Evolutionary conservation across 2,888 invertebrate genomes (phyloP).

Genomic region (Plutella xylostella): DNA sequence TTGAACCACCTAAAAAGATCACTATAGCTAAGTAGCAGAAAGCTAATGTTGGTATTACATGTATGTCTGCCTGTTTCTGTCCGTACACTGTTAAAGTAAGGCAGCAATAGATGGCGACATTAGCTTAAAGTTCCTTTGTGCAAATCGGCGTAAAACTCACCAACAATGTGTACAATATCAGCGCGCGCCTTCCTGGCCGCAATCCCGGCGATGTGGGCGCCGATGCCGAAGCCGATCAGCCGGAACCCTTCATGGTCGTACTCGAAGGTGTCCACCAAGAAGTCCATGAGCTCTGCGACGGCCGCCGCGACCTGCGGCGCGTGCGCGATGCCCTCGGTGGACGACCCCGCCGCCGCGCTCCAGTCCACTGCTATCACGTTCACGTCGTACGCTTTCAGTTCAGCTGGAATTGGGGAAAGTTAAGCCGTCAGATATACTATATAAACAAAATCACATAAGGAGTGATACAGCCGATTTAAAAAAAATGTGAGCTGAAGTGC

Average conservation of each 20-base stretch:
- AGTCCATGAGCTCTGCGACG: constrained; percentile 47
- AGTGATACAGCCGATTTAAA: too few relatives aligned
- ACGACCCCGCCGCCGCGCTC: constrained; percentile 34
- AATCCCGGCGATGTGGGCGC: constrained; percentile 58
- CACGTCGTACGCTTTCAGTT: constrained; percentile 36
- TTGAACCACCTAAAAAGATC: too few relatives aligned
- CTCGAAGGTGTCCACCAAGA: constrained; percentile 34
- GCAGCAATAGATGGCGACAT: too few relatives aligned
- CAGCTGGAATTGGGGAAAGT: constrained; percentile 40
- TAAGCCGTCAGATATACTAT: too few relatives aligned
- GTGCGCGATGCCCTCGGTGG: constrained; percentile 43
- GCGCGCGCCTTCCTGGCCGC: constrained; percentile 35
- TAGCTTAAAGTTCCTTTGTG: too few relatives aligned
- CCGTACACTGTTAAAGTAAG: too few relatives aligned
- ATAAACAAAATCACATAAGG: too few relatives aligned
- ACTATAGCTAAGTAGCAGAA: too few relatives aligned
- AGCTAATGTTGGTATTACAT: too few relatives aligned
- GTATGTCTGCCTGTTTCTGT: too few relatives aligned
- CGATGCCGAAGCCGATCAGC: constrained; percentile 52
- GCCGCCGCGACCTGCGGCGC: constrained; percentile 38
- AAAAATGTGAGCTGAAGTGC: too few relatives aligned
- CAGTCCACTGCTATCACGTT: constrained; percentile 58
- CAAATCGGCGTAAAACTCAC: too few relatives aligned
- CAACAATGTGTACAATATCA: constrained; percentile 38
- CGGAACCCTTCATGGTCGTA: constrained; percentile 33